Evolutionary conservation across 2,888 invertebrate species (phyloP).

Genomic region (Caenorhabditis sp.): DNA sequence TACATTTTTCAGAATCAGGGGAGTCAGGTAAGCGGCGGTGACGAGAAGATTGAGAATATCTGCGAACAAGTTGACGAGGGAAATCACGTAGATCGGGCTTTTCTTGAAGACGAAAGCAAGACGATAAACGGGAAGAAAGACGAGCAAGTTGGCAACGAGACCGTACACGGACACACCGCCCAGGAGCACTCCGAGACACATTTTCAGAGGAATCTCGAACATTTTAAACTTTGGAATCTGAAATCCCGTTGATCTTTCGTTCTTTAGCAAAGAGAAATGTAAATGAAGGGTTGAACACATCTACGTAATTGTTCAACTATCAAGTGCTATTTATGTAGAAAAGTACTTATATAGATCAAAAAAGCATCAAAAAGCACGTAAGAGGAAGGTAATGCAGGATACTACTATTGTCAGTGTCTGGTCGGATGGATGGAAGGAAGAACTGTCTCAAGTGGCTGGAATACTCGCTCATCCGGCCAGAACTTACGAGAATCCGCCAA

Average conservation of each 20-base stretch:
- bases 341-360: not conserved
- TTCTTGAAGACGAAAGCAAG: constrained; percentile 28
- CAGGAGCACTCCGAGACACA: constrained; percentile 35
- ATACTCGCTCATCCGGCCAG: too few species aligned
- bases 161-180: constrained; percentile 34
- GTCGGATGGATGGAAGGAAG: too few species aligned
- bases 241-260: not conserved
- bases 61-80: constrained; percentile 32
- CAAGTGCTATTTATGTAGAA: not conserved
- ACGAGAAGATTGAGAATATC: constrained; percentile 29
- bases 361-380: not conserved
- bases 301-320: not conserved
- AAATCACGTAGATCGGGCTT: constrained; percentile 47
- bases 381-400: not conserved
- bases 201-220: constrained; percentile 26
- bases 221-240: constrained; percentile 1
- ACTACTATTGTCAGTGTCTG: not conserved
- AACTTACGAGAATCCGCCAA: not conserved
- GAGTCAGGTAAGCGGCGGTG: constrained; percentile 17
- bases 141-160: constrained; percentile 19
- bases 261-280: not conserved
- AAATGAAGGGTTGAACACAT: not conserved
- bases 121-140: constrained; percentile 31
- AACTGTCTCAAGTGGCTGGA: too few species aligned
- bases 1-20: constrained; percentile 15